A percentile compares a stretch with the other conserved stretches of the same genome.
Conservation (phyloP, 2,797 vertebrate genomes). For the Platalea minor region DNA sequence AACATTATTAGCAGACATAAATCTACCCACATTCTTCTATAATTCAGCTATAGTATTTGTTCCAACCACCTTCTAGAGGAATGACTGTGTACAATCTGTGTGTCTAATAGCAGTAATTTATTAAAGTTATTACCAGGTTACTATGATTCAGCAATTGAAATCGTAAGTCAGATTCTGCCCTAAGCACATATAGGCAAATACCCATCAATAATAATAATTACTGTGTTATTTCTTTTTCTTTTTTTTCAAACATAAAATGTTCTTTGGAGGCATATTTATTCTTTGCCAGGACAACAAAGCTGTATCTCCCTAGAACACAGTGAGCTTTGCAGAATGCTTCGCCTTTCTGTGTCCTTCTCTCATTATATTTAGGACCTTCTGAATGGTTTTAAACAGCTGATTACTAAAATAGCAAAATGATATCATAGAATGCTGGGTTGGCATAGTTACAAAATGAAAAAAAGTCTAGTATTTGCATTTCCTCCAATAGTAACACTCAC, state of each 20-base stretch:
- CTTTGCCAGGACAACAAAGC: background rate
- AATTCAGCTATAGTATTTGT: background rate
- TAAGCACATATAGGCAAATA: background rate
- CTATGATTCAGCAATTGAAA: background rate
- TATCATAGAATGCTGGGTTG: background rate
- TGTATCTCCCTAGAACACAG: background rate
- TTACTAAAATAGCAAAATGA: background rate
- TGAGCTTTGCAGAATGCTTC: background rate
- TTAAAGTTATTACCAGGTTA: background rate
- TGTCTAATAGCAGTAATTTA: background rate
- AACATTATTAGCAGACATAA: background rate
- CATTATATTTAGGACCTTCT: background rate
- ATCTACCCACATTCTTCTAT: background rate
- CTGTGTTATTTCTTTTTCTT: background rate
- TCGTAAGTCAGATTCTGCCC: background rate
- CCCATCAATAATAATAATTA: background rate
- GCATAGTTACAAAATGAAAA: background rate
- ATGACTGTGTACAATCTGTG: background rate
- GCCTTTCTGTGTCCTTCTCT: background rate
- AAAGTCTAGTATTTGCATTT: background rate
- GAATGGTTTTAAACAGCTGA: background rate
- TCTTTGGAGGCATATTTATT: background rate
- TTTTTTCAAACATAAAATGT: background rate
- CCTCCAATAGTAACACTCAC: background rate
- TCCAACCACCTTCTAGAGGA: background rate